A percentile compares a stretch with the other conserved stretches of the same genome.
Conservation (phyloP, 2,888 invertebrate species). For the Sisyra nigra region DNA sequence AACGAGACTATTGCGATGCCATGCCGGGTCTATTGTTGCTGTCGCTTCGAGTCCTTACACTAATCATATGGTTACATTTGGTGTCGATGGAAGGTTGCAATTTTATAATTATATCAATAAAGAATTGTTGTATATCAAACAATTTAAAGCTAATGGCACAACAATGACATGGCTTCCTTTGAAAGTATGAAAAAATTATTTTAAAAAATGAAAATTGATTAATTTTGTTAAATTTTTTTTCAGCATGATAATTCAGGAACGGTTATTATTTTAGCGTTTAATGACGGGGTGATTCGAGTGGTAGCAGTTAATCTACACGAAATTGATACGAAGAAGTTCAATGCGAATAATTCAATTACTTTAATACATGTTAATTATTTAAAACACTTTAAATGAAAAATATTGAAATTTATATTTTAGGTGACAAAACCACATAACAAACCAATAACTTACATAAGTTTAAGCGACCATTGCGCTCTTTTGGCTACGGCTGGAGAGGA, state of each 20-base stretch:
- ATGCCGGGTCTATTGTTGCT: slow-evolving; percentile 57
- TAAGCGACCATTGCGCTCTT: slow-evolving; percentile 38
- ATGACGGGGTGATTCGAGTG: slow-evolving; percentile 53
- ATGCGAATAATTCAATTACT: slow-evolving; percentile 14
- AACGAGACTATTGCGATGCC: slow-evolving; percentile 42
- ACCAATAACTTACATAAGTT: slow-evolving; percentile 39
- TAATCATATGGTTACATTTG: slow-evolving; percentile 53
- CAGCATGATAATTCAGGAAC: slow-evolving; percentile 46
- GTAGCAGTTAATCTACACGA: slow-evolving; percentile 17
- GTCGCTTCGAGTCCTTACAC: slow-evolving; percentile 53
- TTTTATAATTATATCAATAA: slow-evolving; percentile 51
- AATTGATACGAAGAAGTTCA: slow-evolving; percentile 9
- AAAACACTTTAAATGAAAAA: not conserved
- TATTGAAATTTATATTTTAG: slow-evolving; percentile 21
- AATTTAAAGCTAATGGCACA: slow-evolving; percentile 33
- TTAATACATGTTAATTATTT: slow-evolving; percentile 18
- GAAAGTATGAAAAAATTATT: slow-evolving; percentile 28
- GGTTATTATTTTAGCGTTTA: slow-evolving; percentile 49
- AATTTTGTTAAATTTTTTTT: slow-evolving; percentile 9
- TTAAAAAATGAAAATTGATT: slow-evolving; percentile 8
- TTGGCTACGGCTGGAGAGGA: slow-evolving; percentile 53
- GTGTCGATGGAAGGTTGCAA: slow-evolving; percentile 54
- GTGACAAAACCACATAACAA: slow-evolving; percentile 51
- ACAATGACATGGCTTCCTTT: slow-evolving; percentile 55
- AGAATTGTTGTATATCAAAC: slow-evolving; percentile 39